These are phyloP conservation scores for Apotomis betuletana DNA, from an alignment of 2,888 invertebrate genomes.

Conservation along the genomic window DNA sequence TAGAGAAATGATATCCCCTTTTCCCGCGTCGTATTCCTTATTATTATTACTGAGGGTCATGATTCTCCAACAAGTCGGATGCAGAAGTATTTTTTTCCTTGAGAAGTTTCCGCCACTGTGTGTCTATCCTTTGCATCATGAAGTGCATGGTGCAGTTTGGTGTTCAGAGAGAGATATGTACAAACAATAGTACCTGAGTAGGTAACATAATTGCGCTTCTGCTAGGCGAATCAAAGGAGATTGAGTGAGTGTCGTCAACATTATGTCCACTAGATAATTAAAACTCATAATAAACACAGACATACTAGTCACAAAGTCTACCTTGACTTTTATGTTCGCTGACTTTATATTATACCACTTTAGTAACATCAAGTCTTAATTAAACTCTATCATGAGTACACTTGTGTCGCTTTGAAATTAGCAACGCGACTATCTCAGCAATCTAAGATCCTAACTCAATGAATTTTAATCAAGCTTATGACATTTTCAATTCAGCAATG, in stretches of 20 bases:
- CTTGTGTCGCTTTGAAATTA: constrained; percentile 6
- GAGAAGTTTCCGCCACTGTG: too few relatives aligned
- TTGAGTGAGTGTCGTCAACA: neutral
- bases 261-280: neutral
- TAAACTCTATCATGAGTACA: neutral
- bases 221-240: neutral
- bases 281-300: neutral
- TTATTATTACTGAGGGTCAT: too few relatives aligned
- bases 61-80: too few relatives aligned
- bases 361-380: constrained; percentile 10
- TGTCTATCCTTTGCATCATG: too few relatives aligned
- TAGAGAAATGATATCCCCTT: too few relatives aligned
- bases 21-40: too few relatives aligned
- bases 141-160: too few relatives aligned
- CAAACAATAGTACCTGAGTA: too few relatives aligned
- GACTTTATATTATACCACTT: constrained; percentile 11
- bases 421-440: constrained; percentile 6
- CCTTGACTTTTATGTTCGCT: constrained; percentile 28
- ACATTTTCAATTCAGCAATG: constrained; percentile 24
- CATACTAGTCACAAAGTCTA: neutral
- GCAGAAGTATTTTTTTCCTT: too few relatives aligned
- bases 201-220: too few relatives aligned
- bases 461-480: constrained; percentile 5
- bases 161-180: too few relatives aligned
- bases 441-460: constrained; percentile 2